These are phyloP conservation scores for Agapostemon virescens DNA, from an alignment of 2,888 invertebrate species.

Conservation along the genomic window DNA sequence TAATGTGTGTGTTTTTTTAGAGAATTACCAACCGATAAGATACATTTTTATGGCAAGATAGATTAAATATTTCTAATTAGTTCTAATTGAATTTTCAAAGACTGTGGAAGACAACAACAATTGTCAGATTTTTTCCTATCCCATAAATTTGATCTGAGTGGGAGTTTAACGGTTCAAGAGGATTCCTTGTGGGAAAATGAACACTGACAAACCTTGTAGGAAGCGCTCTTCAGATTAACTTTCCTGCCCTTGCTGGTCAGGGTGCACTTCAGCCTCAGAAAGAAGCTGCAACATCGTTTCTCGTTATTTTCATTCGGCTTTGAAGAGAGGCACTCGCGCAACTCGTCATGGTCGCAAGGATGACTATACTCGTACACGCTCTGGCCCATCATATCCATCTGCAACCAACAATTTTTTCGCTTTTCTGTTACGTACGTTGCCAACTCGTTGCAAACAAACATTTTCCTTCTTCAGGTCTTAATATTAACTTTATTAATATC, in stretches of 20 bases:
- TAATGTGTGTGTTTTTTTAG: no score
- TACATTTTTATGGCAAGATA: neutral
- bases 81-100: neutral
- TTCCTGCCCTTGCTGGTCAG: slow-evolving; percentile 96
- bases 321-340: slow-evolving; percentile 84
- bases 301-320: slow-evolving; percentile 79
- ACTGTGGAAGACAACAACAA: neutral
- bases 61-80: neutral
- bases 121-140: neutral
- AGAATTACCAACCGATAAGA: neutral
- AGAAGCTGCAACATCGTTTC: slow-evolving; percentile 83
- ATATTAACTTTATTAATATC: no score
- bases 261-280: slow-evolving; percentile 95
- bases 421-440: neutral
- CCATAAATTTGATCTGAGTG: neutral
- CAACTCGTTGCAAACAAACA: neutral
- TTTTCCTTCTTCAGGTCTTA: no score
- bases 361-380: slow-evolving; percentile 96
- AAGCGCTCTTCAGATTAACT: slow-evolving; percentile 96
- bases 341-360: slow-evolving; percentile 97
- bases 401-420: slow-evolving; percentile 72
- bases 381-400: slow-evolving; percentile 98
- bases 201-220: slow-evolving; percentile 90
- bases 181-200: neutral
- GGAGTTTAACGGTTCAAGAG: neutral